These are phyloP conservation scores for Philaethria dido DNA, from an alignment of 2,888 invertebrate genomes.

Conservation along the genomic window DNA sequence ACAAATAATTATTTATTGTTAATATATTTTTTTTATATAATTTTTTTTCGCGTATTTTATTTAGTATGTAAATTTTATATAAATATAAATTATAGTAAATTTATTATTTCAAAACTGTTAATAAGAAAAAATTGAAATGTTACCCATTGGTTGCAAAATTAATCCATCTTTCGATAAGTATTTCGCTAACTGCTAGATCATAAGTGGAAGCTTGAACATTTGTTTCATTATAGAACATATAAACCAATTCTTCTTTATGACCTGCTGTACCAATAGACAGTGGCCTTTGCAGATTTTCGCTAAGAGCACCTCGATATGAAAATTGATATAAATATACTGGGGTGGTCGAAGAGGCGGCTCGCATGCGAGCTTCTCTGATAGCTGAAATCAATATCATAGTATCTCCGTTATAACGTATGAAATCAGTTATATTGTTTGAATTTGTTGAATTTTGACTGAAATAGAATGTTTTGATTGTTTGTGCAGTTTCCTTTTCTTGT, in stretches of 20 bases:
- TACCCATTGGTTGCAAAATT: conserved; percentile 73
- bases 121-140: conserved; percentile 12
- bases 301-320: conserved; percentile 68
- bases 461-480: conserved; percentile 60
- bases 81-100: too few relatives aligned
- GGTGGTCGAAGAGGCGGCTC: conserved; percentile 50
- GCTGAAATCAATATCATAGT: conserved; percentile 71
- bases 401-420: conserved; percentile 68
- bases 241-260: conserved; percentile 72
- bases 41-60: background rate
- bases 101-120: background rate
- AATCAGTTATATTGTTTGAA: conserved; percentile 51
- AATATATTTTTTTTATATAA: too few relatives aligned
- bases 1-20: too few relatives aligned
- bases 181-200: conserved; percentile 60
- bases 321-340: conserved; percentile 70
- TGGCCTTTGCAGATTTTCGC: conserved; percentile 60
- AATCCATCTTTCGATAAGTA: conserved; percentile 72
- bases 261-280: conserved; percentile 58
- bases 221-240: conserved; percentile 58
- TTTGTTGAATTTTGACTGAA: conserved; percentile 55
- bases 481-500: conserved; percentile 50
- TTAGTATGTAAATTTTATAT: too few relatives aligned
- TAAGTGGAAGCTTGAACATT: conserved; percentile 42
- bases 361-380: conserved; percentile 62